A percentile compares a stretch with the other conserved stretches of the same genome.
Conservation (phyloP, 2,113 vertebrate species). For the Trematocara unimaculatum region DNA sequence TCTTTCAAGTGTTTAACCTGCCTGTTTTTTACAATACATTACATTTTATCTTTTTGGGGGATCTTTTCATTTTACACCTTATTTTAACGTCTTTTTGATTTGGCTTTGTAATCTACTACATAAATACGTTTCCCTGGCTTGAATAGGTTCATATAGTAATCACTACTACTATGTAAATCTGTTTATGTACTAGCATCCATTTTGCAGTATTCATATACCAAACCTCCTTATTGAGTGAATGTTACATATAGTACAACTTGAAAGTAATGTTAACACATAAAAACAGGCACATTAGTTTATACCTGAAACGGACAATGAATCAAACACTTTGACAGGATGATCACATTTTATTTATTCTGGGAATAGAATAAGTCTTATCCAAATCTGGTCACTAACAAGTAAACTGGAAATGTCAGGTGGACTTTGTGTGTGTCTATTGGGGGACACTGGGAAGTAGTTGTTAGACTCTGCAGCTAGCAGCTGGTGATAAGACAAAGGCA, state of each 20-base stretch:
- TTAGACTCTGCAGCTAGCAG: not conserved
- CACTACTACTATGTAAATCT: not conserved
- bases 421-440: not conserved
- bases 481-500: slow-evolving; percentile 51
- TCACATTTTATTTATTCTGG: not conserved
- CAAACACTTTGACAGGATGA: not conserved
- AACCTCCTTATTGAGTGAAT: not conserved
- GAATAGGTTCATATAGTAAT: not conserved
- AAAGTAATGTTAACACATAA: not conserved
- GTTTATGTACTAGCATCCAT: not conserved
- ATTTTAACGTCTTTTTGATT: not conserved
- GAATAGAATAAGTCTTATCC: not conserved
- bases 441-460: not conserved
- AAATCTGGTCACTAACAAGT: not conserved
- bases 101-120: not conserved
- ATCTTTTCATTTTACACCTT: not conserved
- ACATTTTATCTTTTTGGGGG: not conserved
- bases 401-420: slow-evolving; percentile 22
- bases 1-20: not conserved
- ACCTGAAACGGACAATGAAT: not conserved
- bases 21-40: not conserved
- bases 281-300: not conserved
- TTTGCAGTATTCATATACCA: not conserved
- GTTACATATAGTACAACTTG: not conserved
- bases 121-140: not conserved